These are phyloP conservation scores for Cantharis rustica DNA, from an alignment of 2,888 invertebrate genomes.

Conservation along the genomic window DNA sequence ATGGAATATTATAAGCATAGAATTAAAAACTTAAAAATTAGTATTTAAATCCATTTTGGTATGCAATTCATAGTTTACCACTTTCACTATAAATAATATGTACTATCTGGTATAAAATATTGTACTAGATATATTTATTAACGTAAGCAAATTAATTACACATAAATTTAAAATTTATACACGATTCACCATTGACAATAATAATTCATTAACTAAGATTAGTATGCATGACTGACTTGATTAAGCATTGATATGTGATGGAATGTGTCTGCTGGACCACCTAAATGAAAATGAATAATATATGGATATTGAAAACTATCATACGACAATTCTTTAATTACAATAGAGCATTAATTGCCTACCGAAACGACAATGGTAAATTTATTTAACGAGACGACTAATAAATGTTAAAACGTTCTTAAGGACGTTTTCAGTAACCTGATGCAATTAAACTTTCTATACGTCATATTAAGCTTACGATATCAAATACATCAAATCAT, in stretches of 20 bases:
- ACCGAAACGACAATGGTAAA: not conserved
- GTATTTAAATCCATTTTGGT: not conserved
- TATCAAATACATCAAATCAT: no score
- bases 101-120: not conserved
- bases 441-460: no score
- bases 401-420: no score
- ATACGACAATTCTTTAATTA: not conserved
- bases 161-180: slow-evolving; percentile 7
- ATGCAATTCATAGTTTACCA: not conserved
- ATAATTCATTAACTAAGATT: slow-evolving; percentile 12
- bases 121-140: not conserved
- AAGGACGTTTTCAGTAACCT: no score
- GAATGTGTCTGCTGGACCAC: slow-evolving; percentile 18
- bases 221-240: slow-evolving; percentile 2
- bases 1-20: no score
- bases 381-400: not conserved
- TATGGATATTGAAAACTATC: not conserved
- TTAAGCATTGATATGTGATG: slow-evolving; percentile 4
- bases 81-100: no score
- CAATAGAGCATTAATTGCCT: not conserved
- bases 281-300: not conserved
- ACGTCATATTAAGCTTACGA: no score
- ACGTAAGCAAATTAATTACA: not conserved
- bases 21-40: no score
- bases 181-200: slow-evolving; percentile 8